Evolutionary conservation across 2,888 invertebrate species (phyloP), one percentile per base, ranked within the genome.

Genomic region (Rhodophaea formosa): DNA sequence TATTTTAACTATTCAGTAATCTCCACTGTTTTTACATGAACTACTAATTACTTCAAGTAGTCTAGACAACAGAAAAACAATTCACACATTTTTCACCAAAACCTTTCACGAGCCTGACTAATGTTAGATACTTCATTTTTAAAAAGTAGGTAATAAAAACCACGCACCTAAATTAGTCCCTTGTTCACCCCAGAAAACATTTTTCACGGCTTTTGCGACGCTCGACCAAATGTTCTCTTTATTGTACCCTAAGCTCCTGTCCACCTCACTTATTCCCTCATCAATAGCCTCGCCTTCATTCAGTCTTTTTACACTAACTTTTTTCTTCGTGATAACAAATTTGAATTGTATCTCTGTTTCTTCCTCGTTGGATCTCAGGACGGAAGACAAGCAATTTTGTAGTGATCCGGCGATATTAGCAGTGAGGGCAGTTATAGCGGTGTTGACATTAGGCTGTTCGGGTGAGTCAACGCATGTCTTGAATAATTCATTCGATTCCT

Each of bases 301-400:
- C 17, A 72, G 70, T 59, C 76, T 78, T 63, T 83, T 84, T 8
- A 88, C 82, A 61, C 82, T 84, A 12, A 89, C 84, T 65, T 80
- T 88, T 68, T 79, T 88, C 68, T 87, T 89, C 1, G 86, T 86
- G 62, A 91, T 88, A 7, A 86, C 80, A 68, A 91, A 90, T 74
- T 91, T 88, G 60, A 91, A 90, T 70, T 91, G 88, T 68, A 91
- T 86, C 69, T 91, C 90, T 0, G 90, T 90, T 66, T 89, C 88
- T 44, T 88, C 87, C 53, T 84, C 87, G 1, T 76, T 80, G 0
- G 86, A 77, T 65, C 74, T 77, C 53, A 91, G 63, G 12, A 84
- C 87, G 1, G 86, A 77, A 53, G 77, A 79, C 30, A 91, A 69
- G 56, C 90, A 90, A 29, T 79, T 83, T 63, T 91, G 86, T 7